Evolutionary conservation across 1,140 invertebrate species (phyloP), one percentile per base, ranked within the genome.

Genomic region (Drosophila lowei): DNA sequence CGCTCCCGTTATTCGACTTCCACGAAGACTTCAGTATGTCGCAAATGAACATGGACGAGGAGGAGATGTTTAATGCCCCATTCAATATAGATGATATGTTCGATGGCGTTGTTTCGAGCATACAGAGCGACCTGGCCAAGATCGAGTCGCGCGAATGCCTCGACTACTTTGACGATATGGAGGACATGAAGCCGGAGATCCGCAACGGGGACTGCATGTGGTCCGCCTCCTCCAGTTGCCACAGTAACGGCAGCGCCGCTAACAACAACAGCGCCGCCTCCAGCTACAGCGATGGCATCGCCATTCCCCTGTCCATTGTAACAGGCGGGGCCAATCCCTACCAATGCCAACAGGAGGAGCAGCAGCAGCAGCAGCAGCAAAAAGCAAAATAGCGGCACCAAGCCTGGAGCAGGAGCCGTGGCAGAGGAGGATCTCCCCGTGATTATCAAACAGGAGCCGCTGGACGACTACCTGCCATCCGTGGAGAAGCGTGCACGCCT

Each of bases 121-220:
- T 86, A 18, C 34, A 66, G 2, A 46, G 58, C 11, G 81, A 86
- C 18, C 13, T 77, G 21, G 46, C 43, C 1, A 77, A 60, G 38
- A 52, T 66, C 0, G 21, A 18, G 0, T 38, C 53, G 7, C 5
- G 41, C 0, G 6, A 18, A 0, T 2, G 1, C 0, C 21, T 61
- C 6, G 0, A 6, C 6, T 13, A 21, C 23, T 13, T 8, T 0
- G 11, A 1, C 11, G 38, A 49, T n/a, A 23, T 58, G 7, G 30
- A 53, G 9, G 83, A 78, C 34, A 28, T 52, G 0, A 88, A 89
- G 46, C 47, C 64, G 7, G 74, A 77, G 38, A 63, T 90, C 42
- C 71, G 79, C 7, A 79, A 83, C 16, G 62, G 7, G 0, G 80
- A 90, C 47, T 77, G 67, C 42, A 90, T 90, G 89, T 90, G 89